A percentile compares a stretch with the other conserved stretches of the same genome.
phyloP scores from a whole-genome alignment of 2,113 vertebrate species.

The Cyanoliseus patagonus region DNA sequence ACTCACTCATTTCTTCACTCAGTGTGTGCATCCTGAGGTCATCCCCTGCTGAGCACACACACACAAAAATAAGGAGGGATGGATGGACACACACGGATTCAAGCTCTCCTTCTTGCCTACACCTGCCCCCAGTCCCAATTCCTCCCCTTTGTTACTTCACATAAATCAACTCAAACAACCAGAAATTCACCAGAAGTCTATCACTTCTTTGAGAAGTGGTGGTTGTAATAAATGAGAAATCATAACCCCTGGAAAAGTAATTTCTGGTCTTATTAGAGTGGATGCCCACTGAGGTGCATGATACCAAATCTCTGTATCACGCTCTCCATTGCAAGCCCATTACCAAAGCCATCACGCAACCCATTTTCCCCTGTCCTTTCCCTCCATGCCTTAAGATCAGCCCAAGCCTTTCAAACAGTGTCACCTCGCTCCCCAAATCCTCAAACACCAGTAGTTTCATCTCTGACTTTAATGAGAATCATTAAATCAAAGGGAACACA shows the following conservation, averaged over 20 bases:
- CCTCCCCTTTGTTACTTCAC: background rate
- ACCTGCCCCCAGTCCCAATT: background rate
- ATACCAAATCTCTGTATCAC: background rate
- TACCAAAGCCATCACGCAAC: background rate
- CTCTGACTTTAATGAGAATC: slow-evolving; percentile 48
- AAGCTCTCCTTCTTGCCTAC: background rate
- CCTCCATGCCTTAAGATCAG: background rate
- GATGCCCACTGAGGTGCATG: background rate
- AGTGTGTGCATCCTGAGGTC: background rate
- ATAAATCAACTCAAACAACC: background rate
- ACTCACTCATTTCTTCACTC: background rate
- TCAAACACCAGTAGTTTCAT: background rate
- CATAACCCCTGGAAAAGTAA: background rate
- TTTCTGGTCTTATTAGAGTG: background rate
- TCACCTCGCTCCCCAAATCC: background rate
- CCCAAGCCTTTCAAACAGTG: background rate
- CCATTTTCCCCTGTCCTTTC: background rate
- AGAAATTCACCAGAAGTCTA: background rate
- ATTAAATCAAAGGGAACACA: slow-evolving; percentile 34
- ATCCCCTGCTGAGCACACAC: rapidly evolving
- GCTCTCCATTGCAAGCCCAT: background rate
- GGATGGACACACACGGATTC: background rate
- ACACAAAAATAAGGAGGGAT: background rate
- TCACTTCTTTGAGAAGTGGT: background rate
- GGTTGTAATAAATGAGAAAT: background rate